Evolutionary conservation across 1,140 invertebrate species (phyloP).

Genomic region (Monomorium pharaonis): DNA sequence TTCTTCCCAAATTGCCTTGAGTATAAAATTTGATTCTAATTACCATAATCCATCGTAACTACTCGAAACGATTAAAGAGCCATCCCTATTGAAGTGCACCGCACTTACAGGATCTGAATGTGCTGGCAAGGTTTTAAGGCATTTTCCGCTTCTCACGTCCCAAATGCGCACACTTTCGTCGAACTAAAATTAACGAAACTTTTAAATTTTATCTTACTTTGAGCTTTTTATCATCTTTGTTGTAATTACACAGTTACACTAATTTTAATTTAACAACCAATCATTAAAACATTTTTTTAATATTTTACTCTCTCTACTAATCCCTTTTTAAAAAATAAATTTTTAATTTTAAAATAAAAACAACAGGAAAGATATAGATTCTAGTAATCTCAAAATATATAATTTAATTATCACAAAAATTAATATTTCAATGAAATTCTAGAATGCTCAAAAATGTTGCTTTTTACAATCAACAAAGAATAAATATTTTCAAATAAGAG

Average conservation of each 20-base stretch:
- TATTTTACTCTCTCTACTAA: no score
- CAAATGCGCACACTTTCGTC: conserved; percentile 99
- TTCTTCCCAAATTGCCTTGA: neutral
- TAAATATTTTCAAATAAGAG: no score
- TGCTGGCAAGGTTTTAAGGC: conserved; percentile 98
- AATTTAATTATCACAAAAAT: neutral
- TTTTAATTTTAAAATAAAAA: no score
- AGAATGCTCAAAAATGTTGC: neutral
- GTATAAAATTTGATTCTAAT: neutral
- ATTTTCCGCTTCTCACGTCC: conserved; percentile 99
- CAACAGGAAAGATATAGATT: no score
- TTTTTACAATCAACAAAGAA: conserved; percentile 35
- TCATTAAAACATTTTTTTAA: no score
- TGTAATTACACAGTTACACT: neutral
- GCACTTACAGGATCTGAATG: conserved; percentile 99
- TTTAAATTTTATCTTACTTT: neutral
- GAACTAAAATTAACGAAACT: no score
- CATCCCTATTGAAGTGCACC: conserved; percentile 99
- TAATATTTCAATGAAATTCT: neutral
- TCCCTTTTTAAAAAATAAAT: no score
- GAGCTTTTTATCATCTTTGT: neutral
- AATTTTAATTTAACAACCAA: no score
- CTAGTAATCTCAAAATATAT: neutral
- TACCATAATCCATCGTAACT: conserved; percentile 99
- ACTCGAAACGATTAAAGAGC: conserved; percentile 98